These are phyloP conservation scores for Hyla sarda DNA, from an alignment of 2,113 vertebrate genomes.

Conservation along the genomic window DNA sequence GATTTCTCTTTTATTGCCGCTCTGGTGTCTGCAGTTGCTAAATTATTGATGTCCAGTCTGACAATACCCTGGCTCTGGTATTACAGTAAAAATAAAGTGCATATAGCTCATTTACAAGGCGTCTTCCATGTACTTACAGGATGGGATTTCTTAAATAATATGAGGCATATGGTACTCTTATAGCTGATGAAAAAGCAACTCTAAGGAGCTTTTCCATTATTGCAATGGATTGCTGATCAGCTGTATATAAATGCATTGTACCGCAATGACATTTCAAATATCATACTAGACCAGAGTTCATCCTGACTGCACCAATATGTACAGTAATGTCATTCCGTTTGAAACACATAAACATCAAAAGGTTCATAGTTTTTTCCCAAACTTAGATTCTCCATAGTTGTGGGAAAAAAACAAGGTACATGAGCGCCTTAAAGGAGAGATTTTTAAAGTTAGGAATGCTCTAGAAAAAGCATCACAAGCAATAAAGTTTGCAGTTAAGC, in stretches of 20 bases:
- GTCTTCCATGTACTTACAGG: neutral
- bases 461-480: no score
- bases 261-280: neutral
- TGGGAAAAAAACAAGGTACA: neutral
- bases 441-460: no score
- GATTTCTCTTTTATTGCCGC: constrained; percentile 13
- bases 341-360: neutral
- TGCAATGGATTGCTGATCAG: neutral
- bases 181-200: constrained; percentile 10
- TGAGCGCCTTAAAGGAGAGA: neutral
- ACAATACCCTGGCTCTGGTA: neutral
- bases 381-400: neutral
- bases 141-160: constrained; percentile 12
- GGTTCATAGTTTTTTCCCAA: neutral
- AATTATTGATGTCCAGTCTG: constrained; percentile 51
- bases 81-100: constrained; percentile 23
- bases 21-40: constrained; percentile 22
- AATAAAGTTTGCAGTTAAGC: no score
- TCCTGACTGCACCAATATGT: neutral
- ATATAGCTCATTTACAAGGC: constrained; percentile 18
- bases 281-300: neutral
- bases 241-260: neutral
- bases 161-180: neutral
- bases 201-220: neutral
- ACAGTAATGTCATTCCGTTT: neutral